These are phyloP conservation scores for Pteria penguin DNA, from an alignment of 2,888 invertebrate genomes.

Conservation along the genomic window DNA sequence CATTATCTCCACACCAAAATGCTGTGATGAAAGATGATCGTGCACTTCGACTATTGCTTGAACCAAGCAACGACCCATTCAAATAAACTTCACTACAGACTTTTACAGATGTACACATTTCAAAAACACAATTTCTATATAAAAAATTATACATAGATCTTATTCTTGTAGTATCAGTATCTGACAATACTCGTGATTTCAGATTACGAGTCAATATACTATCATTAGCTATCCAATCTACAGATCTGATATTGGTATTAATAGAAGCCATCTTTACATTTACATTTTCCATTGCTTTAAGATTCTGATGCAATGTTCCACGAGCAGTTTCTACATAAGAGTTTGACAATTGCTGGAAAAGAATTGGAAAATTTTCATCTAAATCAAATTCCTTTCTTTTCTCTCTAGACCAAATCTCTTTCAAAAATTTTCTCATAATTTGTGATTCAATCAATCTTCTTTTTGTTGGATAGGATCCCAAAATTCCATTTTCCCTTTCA, in stretches of 20 bases:
- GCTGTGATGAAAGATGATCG: slow-evolving; percentile 15
- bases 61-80: slow-evolving; percentile 18
- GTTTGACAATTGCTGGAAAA: background rate
- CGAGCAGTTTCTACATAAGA: background rate
- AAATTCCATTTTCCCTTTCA: no score
- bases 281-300: background rate
- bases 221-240: background rate
- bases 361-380: background rate
- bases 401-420: slow-evolving; percentile 11
- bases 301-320: slow-evolving; percentile 8
- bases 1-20: slow-evolving; percentile 4
- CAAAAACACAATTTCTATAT: background rate
- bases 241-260: background rate
- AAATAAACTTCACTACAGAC: slow-evolving; percentile 6
- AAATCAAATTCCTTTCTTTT: background rate
- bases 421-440: slow-evolving; percentile 21
- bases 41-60: slow-evolving; percentile 1
- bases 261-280: slow-evolving; percentile 4
- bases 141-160: slow-evolving; percentile 3
- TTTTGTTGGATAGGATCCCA: slow-evolving; percentile 24
- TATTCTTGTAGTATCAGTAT: background rate
- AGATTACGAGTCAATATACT: background rate
- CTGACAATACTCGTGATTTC: background rate
- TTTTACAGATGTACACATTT: slow-evolving; percentile 5
- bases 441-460: slow-evolving; percentile 13